Base-by-base conservation (phyloP, 2,888 invertebrate species). In the Pristionchus entomophagus region DNA sequence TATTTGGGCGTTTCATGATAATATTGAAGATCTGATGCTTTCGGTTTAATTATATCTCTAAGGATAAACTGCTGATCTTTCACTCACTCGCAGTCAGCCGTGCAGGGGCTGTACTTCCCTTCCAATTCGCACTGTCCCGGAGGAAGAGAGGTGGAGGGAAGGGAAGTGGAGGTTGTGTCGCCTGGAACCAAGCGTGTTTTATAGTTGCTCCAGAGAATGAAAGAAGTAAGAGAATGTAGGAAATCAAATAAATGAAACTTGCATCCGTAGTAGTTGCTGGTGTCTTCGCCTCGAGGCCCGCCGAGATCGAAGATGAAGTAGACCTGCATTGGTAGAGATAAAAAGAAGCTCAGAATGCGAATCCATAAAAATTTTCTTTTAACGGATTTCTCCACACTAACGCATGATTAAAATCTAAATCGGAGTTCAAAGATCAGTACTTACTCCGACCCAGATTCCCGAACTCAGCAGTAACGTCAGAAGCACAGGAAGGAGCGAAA, bases 251-350 rank as follows among this genome's bases (percentile, higher is more conserved):
- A 45, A n/a, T 14, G 19, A 56, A 56, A 17, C 65, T 3, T 35
- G 38, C 69, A 35, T 35, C 69, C 35, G n/a, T 69, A 69, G 19
- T 38, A 35, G 41, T 69, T 69, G 22, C 22, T 69, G 32, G 38
- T 38, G 17, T 69, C 38, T 17, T 29, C 38, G 2, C 69, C 69
- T n/a, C 38, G 19, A 2, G 69, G 69, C 17, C 69, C 69, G 69
- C 69, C 69, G 17, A 69, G 69, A 38, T 69, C 69, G 38, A 69
- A 69, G 69, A 69, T 69, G 38, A 69, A 69, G 41, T 69, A 69
- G 38, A 69, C 69, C 69, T 69, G 38, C 38, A 69, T 2, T 29
- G n/a, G n/a, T 49, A 8, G 49, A 49, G 49, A 49, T 49, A 12
- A 49, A n/a, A n/a, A n/a, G n/a, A n/a, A n/a, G n/a, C n/a, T n/a